phyloP scores from a whole-genome alignment of 2,888 invertebrate species.

The Phyllotreta striolata region DNA sequence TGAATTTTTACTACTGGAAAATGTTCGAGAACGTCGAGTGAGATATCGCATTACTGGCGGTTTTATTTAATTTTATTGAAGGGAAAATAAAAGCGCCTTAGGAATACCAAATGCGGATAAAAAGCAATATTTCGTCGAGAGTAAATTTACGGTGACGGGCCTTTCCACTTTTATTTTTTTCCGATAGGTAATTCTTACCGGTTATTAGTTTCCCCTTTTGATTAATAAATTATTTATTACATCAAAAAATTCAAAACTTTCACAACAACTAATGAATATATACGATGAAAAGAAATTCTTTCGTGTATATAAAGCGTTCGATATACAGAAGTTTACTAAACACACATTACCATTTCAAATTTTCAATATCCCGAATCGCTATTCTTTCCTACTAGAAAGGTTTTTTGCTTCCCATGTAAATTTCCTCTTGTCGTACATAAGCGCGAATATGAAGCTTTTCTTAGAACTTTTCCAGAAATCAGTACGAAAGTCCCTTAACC shows the following conservation, averaged over 20 bases:
- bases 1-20: constrained; percentile 16
- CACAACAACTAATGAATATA: too few relatives aligned
- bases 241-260: too few relatives aligned
- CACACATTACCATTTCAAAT: constrained; percentile 21
- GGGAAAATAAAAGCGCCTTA: constrained; percentile 12
- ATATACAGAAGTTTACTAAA: constrained; percentile 9
- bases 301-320: neutral
- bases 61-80: constrained; percentile 18
- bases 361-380: constrained; percentile 21
- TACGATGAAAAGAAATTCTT: too few relatives aligned
- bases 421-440: constrained; percentile 8
- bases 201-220: too few relatives aligned
- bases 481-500: constrained; percentile 13
- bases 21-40: neutral
- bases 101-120: constrained; percentile 11
- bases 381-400: constrained; percentile 16
- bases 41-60: constrained; percentile 11
- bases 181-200: too few relatives aligned
- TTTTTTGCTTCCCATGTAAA: constrained; percentile 14
- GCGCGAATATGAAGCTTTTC: constrained; percentile 13
- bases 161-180: too few relatives aligned
- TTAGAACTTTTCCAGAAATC: constrained; percentile 11
- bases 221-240: too few relatives aligned
- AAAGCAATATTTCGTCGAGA: neutral
- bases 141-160: neutral